A percentile compares a stretch with the other conserved stretches of the same genome.
Conservation (phyloP, 2,888 invertebrate genomes). For the Agrochola litura region DNA sequence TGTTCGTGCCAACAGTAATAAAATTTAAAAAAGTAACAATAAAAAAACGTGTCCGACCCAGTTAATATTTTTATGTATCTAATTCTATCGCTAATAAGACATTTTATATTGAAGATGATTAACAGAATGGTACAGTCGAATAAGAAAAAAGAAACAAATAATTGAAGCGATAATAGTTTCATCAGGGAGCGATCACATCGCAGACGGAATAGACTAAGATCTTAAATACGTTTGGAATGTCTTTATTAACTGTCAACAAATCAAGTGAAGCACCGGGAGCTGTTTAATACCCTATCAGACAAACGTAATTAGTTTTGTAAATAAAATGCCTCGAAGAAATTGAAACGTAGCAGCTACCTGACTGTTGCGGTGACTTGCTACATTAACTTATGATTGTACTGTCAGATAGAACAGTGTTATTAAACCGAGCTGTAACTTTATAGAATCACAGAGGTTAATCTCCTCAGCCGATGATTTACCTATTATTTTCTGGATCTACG, state of each 20-base stretch:
- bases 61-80: conserved; percentile 76
- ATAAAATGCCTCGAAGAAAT: conserved; percentile 90
- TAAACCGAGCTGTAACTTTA: conserved; percentile 61
- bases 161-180: conserved; percentile 77
- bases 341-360: conserved; percentile 89
- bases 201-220: conserved; percentile 82
- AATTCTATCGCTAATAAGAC: conserved; percentile 75
- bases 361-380: conserved; percentile 87
- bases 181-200: conserved; percentile 80
- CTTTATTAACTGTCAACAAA: conserved; percentile 90
- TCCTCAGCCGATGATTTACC: conserved; percentile 40
- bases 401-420: conserved; percentile 72
- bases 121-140: conserved; percentile 73
- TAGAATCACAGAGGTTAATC: conserved; percentile 64
- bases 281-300: conserved; percentile 88
- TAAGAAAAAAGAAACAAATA: conserved; percentile 67
- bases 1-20: conserved; percentile 88
- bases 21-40: conserved; percentile 81
- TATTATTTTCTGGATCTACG: conserved; percentile 37
- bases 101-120: conserved; percentile 72
- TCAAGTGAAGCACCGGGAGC: conserved; percentile 85
- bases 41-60: conserved; percentile 75
- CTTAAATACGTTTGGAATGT: conserved; percentile 87
- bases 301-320: conserved; percentile 91
- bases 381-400: conserved; percentile 80